Evolutionary conservation across 23 tunicate genomes (phyloP).

Genomic region (Diplosoma virens): DNA sequence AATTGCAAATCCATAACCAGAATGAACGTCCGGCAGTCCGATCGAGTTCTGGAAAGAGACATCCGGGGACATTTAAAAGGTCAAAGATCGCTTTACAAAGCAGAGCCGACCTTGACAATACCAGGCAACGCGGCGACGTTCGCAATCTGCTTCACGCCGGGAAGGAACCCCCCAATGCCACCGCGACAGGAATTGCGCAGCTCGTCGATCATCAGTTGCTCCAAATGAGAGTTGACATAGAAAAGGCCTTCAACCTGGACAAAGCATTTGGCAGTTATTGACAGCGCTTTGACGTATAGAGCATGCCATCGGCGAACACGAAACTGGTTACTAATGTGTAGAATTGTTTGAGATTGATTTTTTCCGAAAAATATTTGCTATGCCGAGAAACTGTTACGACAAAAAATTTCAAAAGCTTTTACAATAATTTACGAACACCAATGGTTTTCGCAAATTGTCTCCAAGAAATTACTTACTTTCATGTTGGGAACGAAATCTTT

Average conservation of each 20-base stretch:
- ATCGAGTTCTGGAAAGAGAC: conserved; percentile 50
- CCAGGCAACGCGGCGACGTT: conserved; percentile 99
- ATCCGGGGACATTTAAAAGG: no score
- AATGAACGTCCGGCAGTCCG: conserved; percentile 95
- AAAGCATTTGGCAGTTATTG: no score
- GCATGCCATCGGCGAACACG: no score
- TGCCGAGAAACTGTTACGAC: no score
- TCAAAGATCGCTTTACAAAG: no score
- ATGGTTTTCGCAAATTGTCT: no score
- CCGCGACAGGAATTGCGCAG: conserved; percentile 85
- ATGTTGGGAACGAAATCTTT: conserved; percentile 99
- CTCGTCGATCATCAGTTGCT: conserved; percentile 95
- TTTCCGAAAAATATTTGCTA: no score
- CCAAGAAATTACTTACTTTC: conserved; percentile 53
- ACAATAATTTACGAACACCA: no score
- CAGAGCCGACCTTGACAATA: conserved; percentile 96
- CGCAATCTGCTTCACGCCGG: conserved; percentile 98
- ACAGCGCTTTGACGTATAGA: no score
- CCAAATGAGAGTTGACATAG: conserved; percentile 82
- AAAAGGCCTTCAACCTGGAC: conserved; percentile 89
- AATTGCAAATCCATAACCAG: conserved; percentile 99
- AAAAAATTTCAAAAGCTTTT: no score
- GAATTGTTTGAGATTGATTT: no score
- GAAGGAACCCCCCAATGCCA: conserved; percentile 86
- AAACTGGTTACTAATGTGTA: no score